Evolutionary conservation across 2,888 invertebrate genomes (phyloP), one percentile per base, ranked within the genome.

Genomic region (Xestia ashworthii): DNA sequence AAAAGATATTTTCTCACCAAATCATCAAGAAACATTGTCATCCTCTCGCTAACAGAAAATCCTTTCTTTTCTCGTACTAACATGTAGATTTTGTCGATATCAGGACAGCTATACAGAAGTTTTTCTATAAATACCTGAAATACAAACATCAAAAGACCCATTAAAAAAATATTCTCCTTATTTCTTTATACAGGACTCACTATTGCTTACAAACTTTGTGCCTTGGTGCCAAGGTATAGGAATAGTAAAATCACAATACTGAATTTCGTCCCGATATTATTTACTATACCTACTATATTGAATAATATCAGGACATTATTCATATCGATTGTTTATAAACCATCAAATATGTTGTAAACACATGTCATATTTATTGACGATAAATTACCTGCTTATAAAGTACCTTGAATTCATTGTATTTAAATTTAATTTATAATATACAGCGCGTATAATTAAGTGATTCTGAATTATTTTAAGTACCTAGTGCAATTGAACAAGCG

Each of bases 121-220:
- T 98, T 98, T 94, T 98, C 98, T 64, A 98, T 97, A 67, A 98
- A 95, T 25, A 98, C 98, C 97, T 75, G 46, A 8, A 58, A 48
- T 1, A 5, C 1, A 55, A 44, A 44, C 32, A 44, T 4, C 6
- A 2, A 0, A 1, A 5, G 22, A 11, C 44, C 4, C 3, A 12
- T 22, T 5, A n/a, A 55, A n/a, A 55, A 55, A 53, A 22, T 53
- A 22, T 22, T 9, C 3, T 8, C 53, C 22, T 53, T 19, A 14
- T 48, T 48, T 48, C 16, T 14, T 41, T 41, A 41, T 41, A 41
- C 32, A 32, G 32, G 32, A 41, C 4, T 6, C 41, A 41, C 46
- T 14, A 46, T 48, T 16, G 16, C 5, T 4, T 48, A 48, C 0
- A 1, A 16, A 5, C 16, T 48, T 48, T 48, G 16, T 5, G 5